phyloP scores from a whole-genome alignment of 1,140 invertebrate genomes.

The Idris sp. region DNA sequence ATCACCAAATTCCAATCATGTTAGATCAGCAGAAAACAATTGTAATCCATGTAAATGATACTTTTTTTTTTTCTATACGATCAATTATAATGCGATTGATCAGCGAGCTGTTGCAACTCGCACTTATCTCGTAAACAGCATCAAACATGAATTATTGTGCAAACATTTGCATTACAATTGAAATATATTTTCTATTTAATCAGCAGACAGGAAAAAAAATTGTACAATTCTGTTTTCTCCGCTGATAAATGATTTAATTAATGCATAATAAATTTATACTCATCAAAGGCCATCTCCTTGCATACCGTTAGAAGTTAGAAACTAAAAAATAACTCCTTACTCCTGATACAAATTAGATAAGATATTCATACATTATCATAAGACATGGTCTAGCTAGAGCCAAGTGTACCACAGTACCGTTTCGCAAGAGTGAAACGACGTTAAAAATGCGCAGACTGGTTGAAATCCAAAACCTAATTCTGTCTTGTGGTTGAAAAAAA shows the following conservation, averaged over 20 bases:
- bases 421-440: conserved; percentile 65
- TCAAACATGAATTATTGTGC: conserved; percentile 3
- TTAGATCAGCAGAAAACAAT: conserved; percentile 3
- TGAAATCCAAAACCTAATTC: conserved; percentile 67
- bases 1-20: conserved; percentile 17
- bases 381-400: too few species aligned
- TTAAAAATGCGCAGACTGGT: conserved; percentile 60
- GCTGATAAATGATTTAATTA: neutral
- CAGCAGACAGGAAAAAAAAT: too few species aligned
- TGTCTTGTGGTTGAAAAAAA: conserved; percentile 5
- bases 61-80: neutral
- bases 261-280: too few species aligned
- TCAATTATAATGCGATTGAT: conserved; percentile 12
- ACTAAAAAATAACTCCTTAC: too few species aligned
- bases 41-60: neutral
- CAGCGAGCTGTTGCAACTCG: conserved; percentile 6
- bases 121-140: conserved; percentile 14
- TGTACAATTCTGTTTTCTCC: neutral
- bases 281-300: too few species aligned
- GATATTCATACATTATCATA: too few species aligned
- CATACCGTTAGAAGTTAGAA: too few species aligned
- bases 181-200: conserved; percentile 8
- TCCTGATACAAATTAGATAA: too few species aligned
- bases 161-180: conserved; percentile 10
- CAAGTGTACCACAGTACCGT: conserved; percentile 57